These are phyloP conservation scores for Apogon talboti DNA, from an alignment of 2,797 vertebrate genomes.

Conservation along the genomic window DNA sequence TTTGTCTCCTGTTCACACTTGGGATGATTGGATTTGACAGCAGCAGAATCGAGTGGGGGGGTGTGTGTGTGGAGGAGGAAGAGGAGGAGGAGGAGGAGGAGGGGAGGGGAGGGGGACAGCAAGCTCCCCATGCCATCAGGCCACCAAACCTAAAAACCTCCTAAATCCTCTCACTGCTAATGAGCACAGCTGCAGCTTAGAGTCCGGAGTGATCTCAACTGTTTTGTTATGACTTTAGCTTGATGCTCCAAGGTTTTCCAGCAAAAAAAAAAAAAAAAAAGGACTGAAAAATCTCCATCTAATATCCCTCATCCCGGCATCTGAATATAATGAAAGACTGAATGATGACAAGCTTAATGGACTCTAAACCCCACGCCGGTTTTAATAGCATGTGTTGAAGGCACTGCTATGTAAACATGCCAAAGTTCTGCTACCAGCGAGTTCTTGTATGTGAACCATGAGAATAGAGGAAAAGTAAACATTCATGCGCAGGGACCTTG, in stretches of 20 bases:
- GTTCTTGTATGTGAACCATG: constrained; percentile 29
- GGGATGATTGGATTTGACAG: constrained; percentile 53
- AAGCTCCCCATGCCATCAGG: constrained; percentile 40
- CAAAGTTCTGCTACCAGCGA: constrained; percentile 57
- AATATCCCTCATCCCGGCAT: constrained; percentile 53
- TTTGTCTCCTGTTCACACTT: constrained; percentile 61
- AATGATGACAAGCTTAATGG: constrained; percentile 61
- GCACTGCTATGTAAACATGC: constrained; percentile 71
- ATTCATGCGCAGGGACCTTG: constrained; percentile 27
- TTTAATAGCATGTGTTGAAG: constrained; percentile 73
- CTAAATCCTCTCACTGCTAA: constrained; percentile 73
- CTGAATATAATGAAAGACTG: constrained; percentile 62
- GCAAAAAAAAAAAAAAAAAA: constrained; percentile 13
- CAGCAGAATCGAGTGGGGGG: constrained; percentile 14
- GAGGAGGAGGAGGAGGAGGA: background rate
- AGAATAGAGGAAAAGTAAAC: constrained; percentile 44
- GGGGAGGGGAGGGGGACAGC: constrained; percentile 30
- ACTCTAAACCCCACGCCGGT: constrained; percentile 41
- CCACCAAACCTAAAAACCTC: constrained; percentile 44
- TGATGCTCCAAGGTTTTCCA: constrained; percentile 47
- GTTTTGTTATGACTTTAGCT: constrained; percentile 74
- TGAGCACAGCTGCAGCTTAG: constrained; percentile 79
- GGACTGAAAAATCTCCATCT: constrained; percentile 33
- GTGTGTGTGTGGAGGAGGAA: too few relatives aligned
- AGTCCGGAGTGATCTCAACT: constrained; percentile 67